phyloP scores from a whole-genome alignment of 2,888 invertebrate species.

The Brachyptera putata region DNA sequence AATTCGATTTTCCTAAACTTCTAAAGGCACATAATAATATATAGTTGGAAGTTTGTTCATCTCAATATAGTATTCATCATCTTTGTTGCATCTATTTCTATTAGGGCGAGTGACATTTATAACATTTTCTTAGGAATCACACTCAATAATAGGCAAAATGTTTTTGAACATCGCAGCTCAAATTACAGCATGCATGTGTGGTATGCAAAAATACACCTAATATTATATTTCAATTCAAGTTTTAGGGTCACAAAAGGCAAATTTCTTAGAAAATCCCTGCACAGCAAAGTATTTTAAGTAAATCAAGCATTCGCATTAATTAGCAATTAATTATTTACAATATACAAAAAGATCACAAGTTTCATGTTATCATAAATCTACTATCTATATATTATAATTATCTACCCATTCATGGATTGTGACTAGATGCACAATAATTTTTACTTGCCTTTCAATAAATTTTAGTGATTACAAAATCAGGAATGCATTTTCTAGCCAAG shows the following conservation, averaged over 20 bases:
- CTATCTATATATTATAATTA: background rate
- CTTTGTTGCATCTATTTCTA: background rate
- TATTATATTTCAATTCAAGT: no score
- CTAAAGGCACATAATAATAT: conserved; percentile 8
- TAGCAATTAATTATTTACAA: background rate
- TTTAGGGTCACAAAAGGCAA: background rate
- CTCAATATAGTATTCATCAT: background rate
- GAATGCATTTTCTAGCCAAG: conserved; percentile 10
- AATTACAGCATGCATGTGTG: no score
- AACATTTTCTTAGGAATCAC: background rate
- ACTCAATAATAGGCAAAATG: no score
- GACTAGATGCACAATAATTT: conserved; percentile 29
- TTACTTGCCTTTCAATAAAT: conserved; percentile 20
- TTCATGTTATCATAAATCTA: background rate
- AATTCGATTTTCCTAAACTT: background rate
- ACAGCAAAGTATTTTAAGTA: no score
- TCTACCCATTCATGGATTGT: conserved; percentile 20
- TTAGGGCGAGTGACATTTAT: background rate
- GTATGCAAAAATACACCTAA: no score
- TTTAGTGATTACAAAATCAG: background rate
- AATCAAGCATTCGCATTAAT: background rate
- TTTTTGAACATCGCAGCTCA: no score
- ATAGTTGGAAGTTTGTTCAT: background rate
- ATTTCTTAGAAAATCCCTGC: background rate
- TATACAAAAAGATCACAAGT: conserved; percentile 1